Evolutionary conservation across 2,113 vertebrate species (phyloP).

Genomic region (Azemiops feae): DNA sequence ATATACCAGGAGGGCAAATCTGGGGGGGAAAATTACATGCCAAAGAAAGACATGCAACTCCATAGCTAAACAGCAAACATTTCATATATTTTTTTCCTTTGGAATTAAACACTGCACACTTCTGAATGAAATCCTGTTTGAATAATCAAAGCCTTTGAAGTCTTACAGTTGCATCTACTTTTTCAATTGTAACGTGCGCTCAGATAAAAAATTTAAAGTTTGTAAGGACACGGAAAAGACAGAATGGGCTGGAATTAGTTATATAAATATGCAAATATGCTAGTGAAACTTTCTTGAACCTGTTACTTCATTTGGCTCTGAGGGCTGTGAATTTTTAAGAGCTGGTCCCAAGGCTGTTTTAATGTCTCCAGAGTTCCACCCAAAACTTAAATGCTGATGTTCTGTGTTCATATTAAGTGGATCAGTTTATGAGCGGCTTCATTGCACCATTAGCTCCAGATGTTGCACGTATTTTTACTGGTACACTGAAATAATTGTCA

Average conservation of each 20-base stretch:
- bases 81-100: slow-evolving; percentile 21
- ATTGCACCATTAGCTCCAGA: slow-evolving; percentile 47
- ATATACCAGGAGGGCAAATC: fast-evolving
- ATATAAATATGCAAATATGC: neutral
- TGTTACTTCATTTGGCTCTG: neutral
- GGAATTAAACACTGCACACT: slow-evolving; percentile 32
- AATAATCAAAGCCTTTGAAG: neutral
- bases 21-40: neutral
- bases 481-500: slow-evolving; percentile 43
- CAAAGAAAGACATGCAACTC: neutral
- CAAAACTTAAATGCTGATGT: slow-evolving; percentile 14
- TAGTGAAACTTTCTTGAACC: neutral
- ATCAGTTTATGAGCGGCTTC: slow-evolving; percentile 39
- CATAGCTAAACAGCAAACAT: neutral
- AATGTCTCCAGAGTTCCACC: neutral
- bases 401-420: slow-evolving; percentile 29
- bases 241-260: neutral
- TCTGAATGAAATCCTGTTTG: neutral
- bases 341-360: neutral
- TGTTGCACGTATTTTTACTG: slow-evolving; percentile 46
- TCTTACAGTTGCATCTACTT: neutral
- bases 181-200: neutral
- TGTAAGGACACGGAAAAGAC: neutral
- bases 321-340: neutral
- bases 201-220: neutral